A percentile compares a stretch with the other conserved stretches of the same genome.
Evolutionary conservation across 2,797 vertebrate species (phyloP).

Genomic region (Bucorvus abyssinicus): DNA sequence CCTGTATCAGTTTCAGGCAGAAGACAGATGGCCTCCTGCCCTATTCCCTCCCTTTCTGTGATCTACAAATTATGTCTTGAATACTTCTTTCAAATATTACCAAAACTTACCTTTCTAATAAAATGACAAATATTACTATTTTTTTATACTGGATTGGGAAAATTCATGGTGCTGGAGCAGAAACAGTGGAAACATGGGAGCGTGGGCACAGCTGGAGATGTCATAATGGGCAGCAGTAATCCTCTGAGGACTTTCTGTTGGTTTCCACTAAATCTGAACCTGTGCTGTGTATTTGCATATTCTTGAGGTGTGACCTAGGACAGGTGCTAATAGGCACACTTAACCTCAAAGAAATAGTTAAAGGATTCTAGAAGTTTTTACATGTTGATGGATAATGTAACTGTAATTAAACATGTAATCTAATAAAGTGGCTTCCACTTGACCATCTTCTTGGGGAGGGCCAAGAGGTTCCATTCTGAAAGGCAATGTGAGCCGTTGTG

Average conservation of each 20-base stretch:
- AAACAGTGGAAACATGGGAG: background rate
- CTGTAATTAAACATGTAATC: background rate
- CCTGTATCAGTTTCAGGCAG: background rate
- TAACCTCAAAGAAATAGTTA: background rate
- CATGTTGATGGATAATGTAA: background rate
- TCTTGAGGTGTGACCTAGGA: background rate
- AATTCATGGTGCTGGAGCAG: background rate
- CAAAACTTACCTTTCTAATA: background rate
- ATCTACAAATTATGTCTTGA: background rate
- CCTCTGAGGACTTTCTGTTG: background rate
- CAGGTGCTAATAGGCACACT: background rate
- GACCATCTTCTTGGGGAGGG: background rate
- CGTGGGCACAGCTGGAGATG: background rate
- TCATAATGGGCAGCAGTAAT: background rate
- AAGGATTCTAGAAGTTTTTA: background rate
- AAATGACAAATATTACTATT: fast-evolving
- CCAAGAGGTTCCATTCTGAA: background rate
- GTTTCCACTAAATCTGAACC: background rate
- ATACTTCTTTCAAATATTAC: background rate
- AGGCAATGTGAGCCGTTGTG: fast-evolving
- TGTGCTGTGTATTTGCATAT: background rate
- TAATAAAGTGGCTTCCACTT: background rate
- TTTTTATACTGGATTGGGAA: background rate
- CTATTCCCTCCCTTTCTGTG: background rate
- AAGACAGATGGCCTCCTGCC: background rate